Evolutionary conservation across 2,113 vertebrate species (phyloP).

Genomic region (Hippocampus barbouri): DNA sequence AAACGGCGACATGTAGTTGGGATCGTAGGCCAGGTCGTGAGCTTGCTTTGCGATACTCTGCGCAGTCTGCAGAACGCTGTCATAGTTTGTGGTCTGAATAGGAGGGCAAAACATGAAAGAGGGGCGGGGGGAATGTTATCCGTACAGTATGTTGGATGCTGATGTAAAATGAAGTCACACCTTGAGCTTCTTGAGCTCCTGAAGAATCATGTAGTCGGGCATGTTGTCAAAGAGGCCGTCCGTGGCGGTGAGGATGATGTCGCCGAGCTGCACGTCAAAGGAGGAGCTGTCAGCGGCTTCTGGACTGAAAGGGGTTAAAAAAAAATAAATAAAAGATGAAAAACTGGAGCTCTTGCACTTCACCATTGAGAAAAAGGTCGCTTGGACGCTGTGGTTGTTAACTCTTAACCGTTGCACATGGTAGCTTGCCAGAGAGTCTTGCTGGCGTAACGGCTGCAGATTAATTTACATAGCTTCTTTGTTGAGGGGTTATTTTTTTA

Average conservation of each 20-base stretch:
- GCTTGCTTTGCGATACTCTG: conserved; percentile 96
- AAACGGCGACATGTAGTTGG: conserved; percentile 98
- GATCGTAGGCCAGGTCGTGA: conserved; percentile 94
- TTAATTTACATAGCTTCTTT: conserved; percentile 25
- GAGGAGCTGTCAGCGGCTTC: conserved; percentile 94
- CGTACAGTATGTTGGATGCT: background rate
- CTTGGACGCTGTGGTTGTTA: conserved; percentile 11
- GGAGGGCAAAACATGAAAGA: conserved; percentile 6
- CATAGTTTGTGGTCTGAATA: conserved; percentile 88
- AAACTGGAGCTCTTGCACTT: conserved; percentile 12
- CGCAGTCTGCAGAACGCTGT: conserved; percentile 94
- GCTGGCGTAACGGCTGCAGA: conserved; percentile 8
- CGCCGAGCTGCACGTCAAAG: conserved; percentile 96
- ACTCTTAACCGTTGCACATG: conserved; percentile 11
- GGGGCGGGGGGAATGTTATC: background rate
- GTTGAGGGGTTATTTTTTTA: conserved; percentile 18
- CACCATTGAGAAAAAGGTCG: background rate
- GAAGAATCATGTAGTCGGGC: conserved; percentile 99
- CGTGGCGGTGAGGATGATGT: conserved; percentile 95
- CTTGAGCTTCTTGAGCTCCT: conserved; percentile 97
- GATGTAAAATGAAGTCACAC: conserved; percentile 47
- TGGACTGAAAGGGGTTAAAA: conserved; percentile 73
- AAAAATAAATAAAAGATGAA: conserved; percentile 17
- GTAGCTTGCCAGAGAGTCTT: conserved; percentile 13
- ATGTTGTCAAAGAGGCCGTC: conserved; percentile 99